A percentile compares a stretch with the other conserved stretches of the same genome.
Conservation (phyloP, 1,140 invertebrate species). For the Rhagoletis pomonella region DNA sequence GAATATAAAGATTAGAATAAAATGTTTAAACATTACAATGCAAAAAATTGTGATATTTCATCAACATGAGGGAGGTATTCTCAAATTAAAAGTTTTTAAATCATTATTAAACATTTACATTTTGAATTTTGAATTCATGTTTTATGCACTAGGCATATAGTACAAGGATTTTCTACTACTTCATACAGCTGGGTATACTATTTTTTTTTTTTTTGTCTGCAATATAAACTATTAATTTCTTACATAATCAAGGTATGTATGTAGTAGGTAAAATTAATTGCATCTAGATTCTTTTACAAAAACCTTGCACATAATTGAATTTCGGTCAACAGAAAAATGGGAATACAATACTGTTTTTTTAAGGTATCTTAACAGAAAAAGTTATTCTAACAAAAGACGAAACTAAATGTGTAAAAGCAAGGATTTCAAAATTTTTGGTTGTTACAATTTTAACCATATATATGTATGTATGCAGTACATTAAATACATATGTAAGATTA, state of each 20-base stretch:
- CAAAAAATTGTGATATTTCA: constrained; percentile 7
- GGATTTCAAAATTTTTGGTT: background rate
- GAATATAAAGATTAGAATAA: background rate
- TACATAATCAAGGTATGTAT: background rate
- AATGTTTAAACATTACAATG: constrained; percentile 3
- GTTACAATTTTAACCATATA: background rate
- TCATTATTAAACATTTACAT: background rate
- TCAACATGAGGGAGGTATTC: too few relatives aligned
- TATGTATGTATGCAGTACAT: background rate
- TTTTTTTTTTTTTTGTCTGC: background rate
- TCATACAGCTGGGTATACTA: background rate
- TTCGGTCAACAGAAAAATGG: background rate
- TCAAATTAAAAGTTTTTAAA: background rate
- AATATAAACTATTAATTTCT: background rate
- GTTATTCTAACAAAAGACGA: constrained; percentile 12
- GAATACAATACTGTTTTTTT: constrained; percentile 9
- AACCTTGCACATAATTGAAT: background rate
- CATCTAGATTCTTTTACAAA: background rate
- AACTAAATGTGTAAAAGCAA: background rate
- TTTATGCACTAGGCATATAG: constrained; percentile 19
- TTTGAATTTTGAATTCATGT: background rate
- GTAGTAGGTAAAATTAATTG: background rate
- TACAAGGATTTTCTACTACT: background rate
- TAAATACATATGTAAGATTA: background rate
- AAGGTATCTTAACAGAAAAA: background rate